These are phyloP conservation scores for Nettapus auritus DNA, from an alignment of 2,113 vertebrate species.

Conservation along the genomic window DNA sequence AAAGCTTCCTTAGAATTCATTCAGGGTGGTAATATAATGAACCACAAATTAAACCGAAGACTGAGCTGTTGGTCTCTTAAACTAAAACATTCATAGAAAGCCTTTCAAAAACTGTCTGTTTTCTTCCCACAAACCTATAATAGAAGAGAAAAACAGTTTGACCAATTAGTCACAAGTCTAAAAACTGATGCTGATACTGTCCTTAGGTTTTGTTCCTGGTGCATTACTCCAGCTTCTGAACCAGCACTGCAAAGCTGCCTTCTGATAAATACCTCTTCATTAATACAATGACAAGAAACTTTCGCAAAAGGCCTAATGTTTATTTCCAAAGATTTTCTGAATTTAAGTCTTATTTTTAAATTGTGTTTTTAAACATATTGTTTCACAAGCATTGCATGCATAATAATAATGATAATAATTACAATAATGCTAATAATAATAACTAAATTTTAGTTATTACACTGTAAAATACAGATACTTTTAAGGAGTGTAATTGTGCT, in stretches of 20 bases:
- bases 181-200: neutral
- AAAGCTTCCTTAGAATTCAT: slow-evolving; percentile 7
- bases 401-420: neutral
- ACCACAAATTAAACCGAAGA: slow-evolving; percentile 13
- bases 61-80: neutral
- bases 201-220: neutral
- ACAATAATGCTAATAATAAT: too few species aligned
- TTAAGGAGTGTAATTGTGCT: neutral
- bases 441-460: neutral
- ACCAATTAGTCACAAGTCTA: neutral
- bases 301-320: neutral
- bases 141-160: neutral
- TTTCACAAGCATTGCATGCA: neutral
- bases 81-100: neutral
- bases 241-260: neutral
- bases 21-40: neutral
- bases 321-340: neutral
- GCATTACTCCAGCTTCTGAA: neutral
- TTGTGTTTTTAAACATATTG: neutral
- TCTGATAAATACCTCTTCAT: neutral
- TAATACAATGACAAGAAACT: neutral
- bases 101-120: neutral
- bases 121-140: neutral
- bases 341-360: neutral
- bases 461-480: slow-evolving; percentile 6